Base-by-base conservation (phyloP, 1,140 invertebrate genomes). In the Saxidomus purpurata region DNA sequence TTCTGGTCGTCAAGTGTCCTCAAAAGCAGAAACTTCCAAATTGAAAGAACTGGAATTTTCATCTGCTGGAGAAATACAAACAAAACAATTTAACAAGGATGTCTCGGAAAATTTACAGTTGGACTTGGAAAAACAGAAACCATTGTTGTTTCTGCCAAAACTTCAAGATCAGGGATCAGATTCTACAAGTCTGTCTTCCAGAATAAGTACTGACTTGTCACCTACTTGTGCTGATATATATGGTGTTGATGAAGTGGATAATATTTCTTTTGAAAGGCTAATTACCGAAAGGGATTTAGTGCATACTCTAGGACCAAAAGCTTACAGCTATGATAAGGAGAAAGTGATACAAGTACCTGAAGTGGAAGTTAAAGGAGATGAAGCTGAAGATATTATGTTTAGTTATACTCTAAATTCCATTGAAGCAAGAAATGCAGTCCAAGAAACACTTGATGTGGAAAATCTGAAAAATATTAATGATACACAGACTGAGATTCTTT, bases 171-270 rank as follows among this genome's bases (percentile, higher is more conserved):
- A 38, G n/a, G 22, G 25, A 19, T 71, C 22, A 11, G 67, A 38
- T 17, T 38, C 1, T 79, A 28, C 55, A 19, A 55, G 40, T 79
- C 31, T 79, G n/a, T 34, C 76, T 31, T 55, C 55, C 36, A 38
- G 28, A 52, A n/a, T 55, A 19, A 52, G 17, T 34, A 55, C 25
- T 31, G 76, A 79, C 47, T 79, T 79, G 34, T 81, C 86, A 28
- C 86, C 77, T 17, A 88, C 86, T n/a, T 88, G 86, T 88, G 76
- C 55, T 3, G 86, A 88, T 81, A 69, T 88, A 1, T 88, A 88
- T 71, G 86, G 86, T 17, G 6, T 40, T 28, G 86, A 88, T 88
- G 86, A 88, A 61, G 76, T 63, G n/a, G 86, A 81, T 28, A 74
- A 71, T 74, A 43, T 59, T 55, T 38, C 49, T n/a, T 85, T 85